Conservation (phyloP, 2,113 vertebrate genomes). For the Rhombomys opimus region DNA sequence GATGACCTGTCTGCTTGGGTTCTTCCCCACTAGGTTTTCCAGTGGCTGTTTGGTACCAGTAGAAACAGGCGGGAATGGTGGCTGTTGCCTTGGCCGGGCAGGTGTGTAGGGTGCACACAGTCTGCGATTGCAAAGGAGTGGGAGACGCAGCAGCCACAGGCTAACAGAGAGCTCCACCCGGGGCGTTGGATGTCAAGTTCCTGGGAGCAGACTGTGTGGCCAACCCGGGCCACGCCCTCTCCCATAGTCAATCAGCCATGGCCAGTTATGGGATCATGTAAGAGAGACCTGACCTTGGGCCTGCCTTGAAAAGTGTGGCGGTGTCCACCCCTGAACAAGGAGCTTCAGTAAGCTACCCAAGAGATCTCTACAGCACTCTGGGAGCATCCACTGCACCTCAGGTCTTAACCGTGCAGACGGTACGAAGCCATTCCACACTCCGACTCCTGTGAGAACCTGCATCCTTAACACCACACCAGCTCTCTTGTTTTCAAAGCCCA, state of each 20-base stretch:
- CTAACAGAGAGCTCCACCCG: neutral
- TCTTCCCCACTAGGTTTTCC: neutral
- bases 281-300: neutral
- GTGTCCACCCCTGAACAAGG: neutral
- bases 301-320: neutral
- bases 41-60: neutral
- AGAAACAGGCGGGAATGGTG: neutral
- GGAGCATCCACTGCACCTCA: neutral
- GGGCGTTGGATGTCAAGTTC: neutral
- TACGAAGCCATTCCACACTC: neutral
- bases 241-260: neutral
- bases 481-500: constrained; percentile 58
- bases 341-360: neutral
- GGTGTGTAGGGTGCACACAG: neutral
- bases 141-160: neutral
- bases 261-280: neutral
- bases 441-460: constrained; percentile 46
- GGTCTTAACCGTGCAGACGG: constrained; percentile 25
- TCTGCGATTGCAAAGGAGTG: neutral
- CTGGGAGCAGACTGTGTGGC: neutral
- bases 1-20: neutral
- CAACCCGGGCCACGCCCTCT: neutral
- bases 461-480: constrained; percentile 41
- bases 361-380: neutral
- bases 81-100: neutral